Conservation (phyloP, 2,797 vertebrate genomes). For the Poecile montanus region DNA sequence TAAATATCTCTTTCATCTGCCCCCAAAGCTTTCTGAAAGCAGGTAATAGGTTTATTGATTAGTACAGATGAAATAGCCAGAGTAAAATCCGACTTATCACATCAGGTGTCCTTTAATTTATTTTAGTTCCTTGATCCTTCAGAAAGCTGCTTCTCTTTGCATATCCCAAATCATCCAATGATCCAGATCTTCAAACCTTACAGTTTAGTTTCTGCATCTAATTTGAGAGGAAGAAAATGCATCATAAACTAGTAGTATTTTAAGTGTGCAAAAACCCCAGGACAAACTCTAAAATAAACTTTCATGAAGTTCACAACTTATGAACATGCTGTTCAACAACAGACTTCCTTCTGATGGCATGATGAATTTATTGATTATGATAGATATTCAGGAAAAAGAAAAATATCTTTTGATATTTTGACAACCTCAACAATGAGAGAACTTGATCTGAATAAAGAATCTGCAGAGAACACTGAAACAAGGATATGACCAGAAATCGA, state of each 20-base stretch:
- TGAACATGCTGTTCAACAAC: neutral
- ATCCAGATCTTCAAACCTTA: neutral
- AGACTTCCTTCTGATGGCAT: neutral
- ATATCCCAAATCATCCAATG: neutral
- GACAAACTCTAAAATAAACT: neutral
- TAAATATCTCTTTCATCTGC: neutral
- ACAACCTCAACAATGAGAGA: neutral
- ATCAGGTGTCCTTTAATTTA: neutral
- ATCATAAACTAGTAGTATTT: neutral
- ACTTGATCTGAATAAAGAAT: neutral
- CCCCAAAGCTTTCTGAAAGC: neutral
- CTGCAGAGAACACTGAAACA: neutral
- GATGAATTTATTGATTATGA: neutral
- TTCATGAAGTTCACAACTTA: neutral
- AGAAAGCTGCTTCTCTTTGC: neutral
- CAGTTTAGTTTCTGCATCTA: neutral
- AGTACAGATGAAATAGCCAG: neutral
- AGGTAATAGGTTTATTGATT: neutral
- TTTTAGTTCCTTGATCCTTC: neutral
- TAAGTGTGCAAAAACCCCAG: neutral
- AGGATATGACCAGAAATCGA: neutral
- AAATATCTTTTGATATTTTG: neutral
- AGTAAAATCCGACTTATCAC: neutral
- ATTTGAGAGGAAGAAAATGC: neutral
- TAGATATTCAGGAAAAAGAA: neutral